Conservation (phyloP, 2,797 vertebrate genomes). For the Novumbra hubbsi region DNA sequence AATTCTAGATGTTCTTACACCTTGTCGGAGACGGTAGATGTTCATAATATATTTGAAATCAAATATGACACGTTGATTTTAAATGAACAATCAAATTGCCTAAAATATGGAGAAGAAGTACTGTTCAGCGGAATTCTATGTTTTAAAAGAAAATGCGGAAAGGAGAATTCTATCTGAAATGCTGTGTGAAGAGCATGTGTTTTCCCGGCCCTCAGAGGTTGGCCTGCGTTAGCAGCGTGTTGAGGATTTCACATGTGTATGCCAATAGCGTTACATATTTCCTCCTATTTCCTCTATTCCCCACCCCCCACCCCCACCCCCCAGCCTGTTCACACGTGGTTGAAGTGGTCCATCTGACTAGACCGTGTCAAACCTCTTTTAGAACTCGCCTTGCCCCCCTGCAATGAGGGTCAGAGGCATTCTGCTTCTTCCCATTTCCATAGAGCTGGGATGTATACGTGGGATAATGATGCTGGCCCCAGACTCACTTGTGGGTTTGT, state of each 20-base stretch:
- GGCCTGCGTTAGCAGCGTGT: conserved; percentile 6
- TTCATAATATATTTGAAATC: not conserved
- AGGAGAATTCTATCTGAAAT: not conserved
- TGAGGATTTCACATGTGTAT: conserved; percentile 32
- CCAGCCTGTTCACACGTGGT: conserved; percentile 34
- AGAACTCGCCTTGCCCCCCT: conserved; percentile 27
- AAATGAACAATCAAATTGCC: not conserved
- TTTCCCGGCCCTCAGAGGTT: not conserved
- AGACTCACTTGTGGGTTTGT: conserved; percentile 82
- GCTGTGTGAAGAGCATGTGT: not conserved
- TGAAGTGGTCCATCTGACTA: conserved; percentile 32
- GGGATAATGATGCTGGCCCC: conserved; percentile 81
- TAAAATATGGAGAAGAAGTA: not conserved
- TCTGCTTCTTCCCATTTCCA: conserved; percentile 43
- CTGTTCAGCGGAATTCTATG: not conserved
- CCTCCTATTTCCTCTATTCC: conserved; percentile 26
- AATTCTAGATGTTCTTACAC: not conserved
- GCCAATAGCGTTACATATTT: conserved; percentile 31
- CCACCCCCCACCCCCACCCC: conserved; percentile 1
- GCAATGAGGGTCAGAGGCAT: conserved; percentile 36
- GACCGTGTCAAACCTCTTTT: conserved; percentile 55
- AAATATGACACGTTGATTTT: not conserved
- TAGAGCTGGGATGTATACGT: conserved; percentile 45
- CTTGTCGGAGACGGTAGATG: not conserved
- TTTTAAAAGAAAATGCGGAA: not conserved